A percentile compares a stretch with the other conserved stretches of the same genome.
phyloP scores from a whole-genome alignment of 2,797 vertebrate genomes.

The Pelochelys cantorii region DNA sequence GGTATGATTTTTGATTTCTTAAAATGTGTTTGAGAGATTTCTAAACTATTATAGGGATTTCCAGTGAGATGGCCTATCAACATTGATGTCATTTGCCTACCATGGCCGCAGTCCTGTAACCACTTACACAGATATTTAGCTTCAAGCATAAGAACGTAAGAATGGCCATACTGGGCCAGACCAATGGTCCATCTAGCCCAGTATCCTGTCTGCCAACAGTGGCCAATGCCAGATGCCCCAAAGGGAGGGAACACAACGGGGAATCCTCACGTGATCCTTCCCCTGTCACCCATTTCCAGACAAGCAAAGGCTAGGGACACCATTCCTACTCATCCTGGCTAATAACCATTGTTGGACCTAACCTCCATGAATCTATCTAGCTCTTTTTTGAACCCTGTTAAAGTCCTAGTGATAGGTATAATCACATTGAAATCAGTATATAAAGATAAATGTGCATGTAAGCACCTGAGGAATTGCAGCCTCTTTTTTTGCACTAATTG shows the following conservation, averaged over 20 bases:
- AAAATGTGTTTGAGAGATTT: not conserved
- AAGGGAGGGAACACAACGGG: too few species aligned
- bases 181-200: too few species aligned
- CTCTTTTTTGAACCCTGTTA: too few species aligned
- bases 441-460: not conserved
- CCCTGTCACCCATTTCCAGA: too few species aligned
- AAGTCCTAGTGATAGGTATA: not conserved
- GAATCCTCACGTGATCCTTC: too few species aligned
- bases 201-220: too few species aligned
- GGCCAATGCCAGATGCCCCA: too few species aligned
- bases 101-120: not conserved
- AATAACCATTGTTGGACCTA: too few species aligned
- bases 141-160: not conserved
- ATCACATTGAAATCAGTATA: not conserved
- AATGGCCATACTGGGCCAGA: too few species aligned
- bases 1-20: slow-evolving; percentile 80
- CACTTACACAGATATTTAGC: not conserved
- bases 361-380: too few species aligned
- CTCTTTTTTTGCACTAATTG: not conserved
- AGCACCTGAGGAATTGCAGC: fast-evolving
- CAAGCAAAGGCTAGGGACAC: too few species aligned
- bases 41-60: not conserved
- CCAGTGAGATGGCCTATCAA: not conserved
- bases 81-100: not conserved
- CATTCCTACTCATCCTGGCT: too few species aligned